Evolutionary conservation across 2,888 invertebrate genomes (phyloP).

Genomic region (Neuroscelio doddi): DNA sequence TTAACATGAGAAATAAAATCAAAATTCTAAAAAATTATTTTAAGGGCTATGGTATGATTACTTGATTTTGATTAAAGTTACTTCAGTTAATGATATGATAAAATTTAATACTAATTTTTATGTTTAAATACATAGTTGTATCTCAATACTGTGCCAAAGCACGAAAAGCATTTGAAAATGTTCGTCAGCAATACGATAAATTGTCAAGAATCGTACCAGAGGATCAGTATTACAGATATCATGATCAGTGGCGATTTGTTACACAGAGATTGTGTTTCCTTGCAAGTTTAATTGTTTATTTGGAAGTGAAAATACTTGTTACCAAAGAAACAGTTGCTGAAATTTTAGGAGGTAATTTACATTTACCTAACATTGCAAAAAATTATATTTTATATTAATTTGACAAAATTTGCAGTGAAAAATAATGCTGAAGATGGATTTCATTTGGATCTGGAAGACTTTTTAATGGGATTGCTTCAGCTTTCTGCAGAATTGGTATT

Average conservation of each 20-base stretch:
- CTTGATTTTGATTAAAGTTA: conserved; percentile 15
- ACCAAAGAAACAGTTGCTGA: conserved; percentile 83
- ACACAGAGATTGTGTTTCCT: conserved; percentile 87
- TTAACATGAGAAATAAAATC: too few relatives aligned
- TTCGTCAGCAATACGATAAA: conserved; percentile 78
- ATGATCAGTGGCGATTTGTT: conserved; percentile 90
- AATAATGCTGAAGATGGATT: conserved; percentile 82
- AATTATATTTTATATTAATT: background rate
- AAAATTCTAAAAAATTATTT: too few relatives aligned
- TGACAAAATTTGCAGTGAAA: conserved; percentile 76
- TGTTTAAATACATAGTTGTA: too few relatives aligned
- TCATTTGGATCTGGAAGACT: conserved; percentile 93
- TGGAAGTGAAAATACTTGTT: conserved; percentile 85
- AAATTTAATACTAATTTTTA: conserved; percentile 27
- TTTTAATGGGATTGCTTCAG: conserved; percentile 86
- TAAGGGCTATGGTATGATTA: too few relatives aligned
- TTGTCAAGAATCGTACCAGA: conserved; percentile 80
- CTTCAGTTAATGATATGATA: conserved; percentile 17
- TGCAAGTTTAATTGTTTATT: conserved; percentile 84
- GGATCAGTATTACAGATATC: conserved; percentile 89
- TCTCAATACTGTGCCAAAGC: conserved; percentile 78
- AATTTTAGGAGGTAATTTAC: conserved; percentile 80
- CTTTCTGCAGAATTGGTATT: conserved; percentile 89
- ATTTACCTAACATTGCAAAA: background rate
- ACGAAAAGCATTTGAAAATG: conserved; percentile 78